Base-by-base conservation (phyloP, 2,113 vertebrate genomes). In the Oncorhynchus clarkii region DNA sequence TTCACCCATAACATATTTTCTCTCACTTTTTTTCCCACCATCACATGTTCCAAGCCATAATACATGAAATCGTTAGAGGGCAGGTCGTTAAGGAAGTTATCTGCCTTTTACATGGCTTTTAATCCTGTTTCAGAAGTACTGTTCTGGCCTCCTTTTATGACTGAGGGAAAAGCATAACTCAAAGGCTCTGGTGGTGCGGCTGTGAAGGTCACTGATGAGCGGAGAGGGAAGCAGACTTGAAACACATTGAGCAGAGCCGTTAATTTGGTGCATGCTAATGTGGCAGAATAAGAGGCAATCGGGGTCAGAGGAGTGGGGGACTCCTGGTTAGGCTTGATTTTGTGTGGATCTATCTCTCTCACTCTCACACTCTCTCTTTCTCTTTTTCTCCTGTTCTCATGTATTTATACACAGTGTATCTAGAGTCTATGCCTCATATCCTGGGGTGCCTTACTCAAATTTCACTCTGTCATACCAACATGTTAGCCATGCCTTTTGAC, bases 241-340 rank as follows among this genome's bases (percentile, higher is more conserved):
- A 81, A 81, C 65, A 75, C 76, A 79, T 77, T 75, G 74, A 77
- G 72, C 75, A 45, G 31, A 45, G 45, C 16, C 45, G 74, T 27
- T 80, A 78, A 80, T 83, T 80, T 71, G 45, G 54, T 76, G 77
- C 78, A 82, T 82, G 67, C 72, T 81, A 85, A 85, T 85, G 62
- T 20, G 70, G 59, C 70, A 57, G 68, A 31, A 16, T 59, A 60
- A 68, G 27, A n/a, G 29, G 34, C 49, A 2, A 4, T 64, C 72
- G n/a, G 54, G 72, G 54, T 77, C 45, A 27, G 49, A 73, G 49
- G 64, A 51, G 24, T 67, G 11, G 3, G 54, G 34, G 34, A 68
- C 71, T 71, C 67, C 22, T 64, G 72, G 67, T 16, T 26, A 27
- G 57, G 71, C 75, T 79, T 75, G 73, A 76, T 85, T 65, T 49